phyloP scores from a whole-genome alignment of 2,113 vertebrate species.

The Labeo rohita region DNA sequence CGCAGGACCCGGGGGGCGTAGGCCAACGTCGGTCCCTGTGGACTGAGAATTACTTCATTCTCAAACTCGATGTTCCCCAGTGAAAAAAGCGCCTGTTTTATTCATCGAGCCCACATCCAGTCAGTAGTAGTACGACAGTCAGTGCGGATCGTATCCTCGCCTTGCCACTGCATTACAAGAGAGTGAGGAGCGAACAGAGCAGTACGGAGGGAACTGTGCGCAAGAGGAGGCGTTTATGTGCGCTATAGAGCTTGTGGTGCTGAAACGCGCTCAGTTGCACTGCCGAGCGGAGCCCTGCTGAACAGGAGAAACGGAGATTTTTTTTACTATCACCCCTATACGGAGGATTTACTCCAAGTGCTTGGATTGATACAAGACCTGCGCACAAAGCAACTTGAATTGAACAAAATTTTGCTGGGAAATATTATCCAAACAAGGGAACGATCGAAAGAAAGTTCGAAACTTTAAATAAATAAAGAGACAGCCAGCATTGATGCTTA shows the following conservation, averaged over 20 bases:
- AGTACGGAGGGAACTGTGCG: constrained; percentile 42
- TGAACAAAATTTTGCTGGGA: background rate
- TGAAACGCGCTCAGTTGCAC: constrained; percentile 47
- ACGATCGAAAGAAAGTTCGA: background rate
- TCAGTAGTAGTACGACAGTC: constrained; percentile 65
- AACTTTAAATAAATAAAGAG: constrained; percentile 33
- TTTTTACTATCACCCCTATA: background rate
- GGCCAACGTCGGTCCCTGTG: constrained; percentile 44
- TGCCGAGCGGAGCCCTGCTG: constrained; percentile 46
- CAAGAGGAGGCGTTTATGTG: constrained; percentile 41
- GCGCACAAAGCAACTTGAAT: background rate
- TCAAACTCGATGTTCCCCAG: constrained; percentile 41
- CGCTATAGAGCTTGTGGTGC: constrained; percentile 33
- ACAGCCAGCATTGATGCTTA: background rate
- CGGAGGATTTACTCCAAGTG: constrained; percentile 15
- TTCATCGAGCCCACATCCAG: constrained; percentile 61
- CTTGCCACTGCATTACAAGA: constrained; percentile 45
- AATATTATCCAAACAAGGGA: background rate
- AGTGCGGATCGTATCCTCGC: constrained; percentile 69
- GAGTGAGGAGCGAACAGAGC: constrained; percentile 47
- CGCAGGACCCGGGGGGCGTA: constrained; percentile 58
- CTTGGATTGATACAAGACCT: background rate
- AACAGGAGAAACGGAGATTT: constrained; percentile 18
- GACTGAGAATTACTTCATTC: constrained; percentile 59
- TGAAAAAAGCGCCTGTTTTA: constrained; percentile 5